Evolutionary conservation across 2,797 vertebrate genomes (phyloP), one percentile per base, ranked within the genome.

Genomic region (Notolepis coatsorum): DNA sequence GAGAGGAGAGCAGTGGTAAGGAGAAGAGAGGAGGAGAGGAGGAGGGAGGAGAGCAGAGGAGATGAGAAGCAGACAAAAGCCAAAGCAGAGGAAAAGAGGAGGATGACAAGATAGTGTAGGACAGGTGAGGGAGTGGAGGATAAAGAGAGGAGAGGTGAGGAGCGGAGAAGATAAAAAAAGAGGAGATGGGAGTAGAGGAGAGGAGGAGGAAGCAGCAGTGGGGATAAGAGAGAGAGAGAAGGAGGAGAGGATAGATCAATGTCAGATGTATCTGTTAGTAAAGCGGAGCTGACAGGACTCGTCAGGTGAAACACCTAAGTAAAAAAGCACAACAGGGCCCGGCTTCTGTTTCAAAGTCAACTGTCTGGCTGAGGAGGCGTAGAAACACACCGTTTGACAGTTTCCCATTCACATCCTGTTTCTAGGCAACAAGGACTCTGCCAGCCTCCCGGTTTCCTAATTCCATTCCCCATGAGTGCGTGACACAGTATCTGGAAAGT

Each of bases 241-340:
- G 45, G 21, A 21, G 53, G 33, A 21, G 18, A 68, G 71, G 65
- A 65, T 59, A 60, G 61, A 71, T 33, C 61, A 45, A 55, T 41
- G 55, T 72, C 51, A 65, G 10, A 80, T n/a, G 23, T 30, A 64
- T 56, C 57, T 66, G 69, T 72, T 61, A 38, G 60, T 33, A 64
- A 81, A 87, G 75, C 66, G 30, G 60, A 75, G 71, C 65, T 53
- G 83, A 81, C 84, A 76, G 75, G 57, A 62, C 48, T 68, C 27
- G 24, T 72, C 78, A 55, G 60, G 73, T 63, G 65, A 67, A 61
- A 56, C 74, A 74, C 74, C 77, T 74, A 71, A 53, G 20, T 51
- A 0, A 20, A 52, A 38, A 37, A 59, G 6, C 41, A 50, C 50
- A n/a, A 9, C 68, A 13, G 21, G n/a, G n/a, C 45, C 53, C 52